These are phyloP conservation scores for Siniperca obscura DNA, from an alignment of 2,797 vertebrate species.

Conservation along the genomic window DNA sequence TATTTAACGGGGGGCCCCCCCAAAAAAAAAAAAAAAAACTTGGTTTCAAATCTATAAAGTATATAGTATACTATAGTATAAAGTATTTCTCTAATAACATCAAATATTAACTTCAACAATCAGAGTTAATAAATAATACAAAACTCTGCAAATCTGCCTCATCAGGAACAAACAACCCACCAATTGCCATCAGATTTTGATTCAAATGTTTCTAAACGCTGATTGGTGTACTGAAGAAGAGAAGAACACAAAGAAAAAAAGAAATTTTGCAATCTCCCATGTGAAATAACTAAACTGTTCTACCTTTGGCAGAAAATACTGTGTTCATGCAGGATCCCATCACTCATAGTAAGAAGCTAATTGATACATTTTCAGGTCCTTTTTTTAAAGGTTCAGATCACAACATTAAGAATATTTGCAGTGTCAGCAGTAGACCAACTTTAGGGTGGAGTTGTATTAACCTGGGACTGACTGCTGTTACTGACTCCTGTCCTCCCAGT, in stretches of 20 bases:
- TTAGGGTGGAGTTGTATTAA: not conserved
- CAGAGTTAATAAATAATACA: not conserved
- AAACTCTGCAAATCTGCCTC: not conserved
- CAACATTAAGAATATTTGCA: constrained; percentile 5
- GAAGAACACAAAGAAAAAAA: not conserved
- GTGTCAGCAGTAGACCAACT: not conserved
- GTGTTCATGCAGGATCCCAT: not conserved
- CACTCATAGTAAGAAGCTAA: not conserved
- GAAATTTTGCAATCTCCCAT: not conserved
- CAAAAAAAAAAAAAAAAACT: too few relatives aligned
- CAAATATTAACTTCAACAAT: not conserved
- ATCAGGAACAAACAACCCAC: not conserved
- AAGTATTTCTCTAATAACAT: too few relatives aligned
- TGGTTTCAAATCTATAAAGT: too few relatives aligned
- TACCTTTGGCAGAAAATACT: not conserved
- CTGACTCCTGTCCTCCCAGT: constrained; percentile 81
- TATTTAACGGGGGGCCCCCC: too few relatives aligned
- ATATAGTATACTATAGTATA: too few relatives aligned
- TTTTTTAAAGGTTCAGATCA: not conserved
- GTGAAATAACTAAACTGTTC: not conserved
- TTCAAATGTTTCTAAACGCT: not conserved
- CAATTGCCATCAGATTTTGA: not conserved
- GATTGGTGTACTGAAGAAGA: not conserved
- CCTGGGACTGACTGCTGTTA: not conserved
- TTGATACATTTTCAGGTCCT: not conserved